Conservation (phyloP, 2,113 vertebrate genomes). For the Grammomys dolichurus region DNA sequence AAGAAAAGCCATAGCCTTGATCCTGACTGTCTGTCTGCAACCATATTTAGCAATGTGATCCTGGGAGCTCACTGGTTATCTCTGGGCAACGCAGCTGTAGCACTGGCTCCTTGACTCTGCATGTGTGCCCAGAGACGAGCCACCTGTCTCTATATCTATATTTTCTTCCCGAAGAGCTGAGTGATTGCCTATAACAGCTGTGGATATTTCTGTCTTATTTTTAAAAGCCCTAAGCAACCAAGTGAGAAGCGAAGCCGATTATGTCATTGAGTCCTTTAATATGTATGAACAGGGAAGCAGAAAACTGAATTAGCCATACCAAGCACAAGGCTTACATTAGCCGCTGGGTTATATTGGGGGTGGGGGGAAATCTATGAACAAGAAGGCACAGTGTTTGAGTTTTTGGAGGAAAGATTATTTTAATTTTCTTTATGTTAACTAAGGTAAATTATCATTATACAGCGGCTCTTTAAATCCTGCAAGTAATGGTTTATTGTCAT, state of each 20-base stretch:
- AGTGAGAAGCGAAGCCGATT: slow-evolving; percentile 78
- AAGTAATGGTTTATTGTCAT: slow-evolving; percentile 29
- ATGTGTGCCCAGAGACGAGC: slow-evolving; percentile 58
- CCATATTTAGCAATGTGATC: slow-evolving; percentile 40
- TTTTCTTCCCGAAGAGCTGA: slow-evolving; percentile 77
- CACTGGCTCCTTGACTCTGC: slow-evolving; percentile 47
- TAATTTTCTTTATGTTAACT: slow-evolving; percentile 65
- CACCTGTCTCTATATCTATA: slow-evolving; percentile 78
- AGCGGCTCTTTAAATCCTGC: slow-evolving; percentile 43
- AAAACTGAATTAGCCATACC: slow-evolving; percentile 73
- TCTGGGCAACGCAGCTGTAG: slow-evolving; percentile 71
- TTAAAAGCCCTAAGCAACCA: slow-evolving; percentile 76
- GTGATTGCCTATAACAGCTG: slow-evolving; percentile 82
- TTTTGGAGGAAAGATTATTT: slow-evolving; percentile 53
- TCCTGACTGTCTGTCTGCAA: not conserved
- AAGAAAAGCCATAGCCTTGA: not conserved
- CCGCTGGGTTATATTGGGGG: slow-evolving; percentile 59
- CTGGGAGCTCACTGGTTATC: slow-evolving; percentile 12
- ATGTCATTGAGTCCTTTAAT: slow-evolving; percentile 79
- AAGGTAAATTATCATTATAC: slow-evolving; percentile 59
- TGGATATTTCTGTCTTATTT: slow-evolving; percentile 80
- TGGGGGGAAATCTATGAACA: slow-evolving; percentile 40
- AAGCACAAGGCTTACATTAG: slow-evolving; percentile 68
- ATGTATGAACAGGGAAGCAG: slow-evolving; percentile 77
- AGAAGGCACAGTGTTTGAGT: slow-evolving; percentile 52